Evolutionary conservation across 2,888 invertebrate genomes (phyloP).

Genomic region (Ferdinandea cuprea): DNA sequence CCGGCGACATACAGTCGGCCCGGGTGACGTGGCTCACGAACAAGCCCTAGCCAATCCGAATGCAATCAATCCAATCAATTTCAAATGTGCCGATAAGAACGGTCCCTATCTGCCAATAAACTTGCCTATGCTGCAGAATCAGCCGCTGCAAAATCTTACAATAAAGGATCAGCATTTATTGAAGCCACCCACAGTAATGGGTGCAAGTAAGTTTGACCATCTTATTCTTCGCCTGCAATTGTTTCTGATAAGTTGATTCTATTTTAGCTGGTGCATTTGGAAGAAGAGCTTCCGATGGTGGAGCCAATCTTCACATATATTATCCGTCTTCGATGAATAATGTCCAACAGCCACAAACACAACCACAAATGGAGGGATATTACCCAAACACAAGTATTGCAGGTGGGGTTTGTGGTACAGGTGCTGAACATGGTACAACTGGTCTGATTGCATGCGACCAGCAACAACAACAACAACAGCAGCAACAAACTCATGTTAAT

Average conservation of each 20-base stretch:
- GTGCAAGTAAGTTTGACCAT: slow-evolving; percentile 86
- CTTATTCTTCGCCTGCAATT: not conserved
- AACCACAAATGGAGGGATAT: slow-evolving; percentile 77
- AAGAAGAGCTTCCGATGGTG: slow-evolving; percentile 96
- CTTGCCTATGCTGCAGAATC: slow-evolving; percentile 92
- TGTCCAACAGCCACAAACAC: slow-evolving; percentile 79
- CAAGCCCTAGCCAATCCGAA: slow-evolving; percentile 86
- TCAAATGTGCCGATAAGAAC: slow-evolving; percentile 80
- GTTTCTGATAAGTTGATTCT: slow-evolving; percentile 5
- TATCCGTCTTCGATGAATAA: slow-evolving; percentile 84
- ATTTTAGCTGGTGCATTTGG: slow-evolving; percentile 90
- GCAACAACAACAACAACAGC: slow-evolving; percentile 76
- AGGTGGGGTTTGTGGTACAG: slow-evolving; percentile 63
- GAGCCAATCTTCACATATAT: slow-evolving; percentile 93
- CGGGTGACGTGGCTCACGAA: slow-evolving; percentile 94
- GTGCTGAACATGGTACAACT: slow-evolving; percentile 72
- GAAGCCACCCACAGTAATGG: slow-evolving; percentile 96
- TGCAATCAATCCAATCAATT: slow-evolving; percentile 80
- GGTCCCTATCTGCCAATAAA: slow-evolving; percentile 91
- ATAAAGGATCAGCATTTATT: slow-evolving; percentile 96
- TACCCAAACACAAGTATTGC: slow-evolving; percentile 76
- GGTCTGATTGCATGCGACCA: slow-evolving; percentile 57
- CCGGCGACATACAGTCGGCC: slow-evolving; percentile 95
- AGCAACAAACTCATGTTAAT: slow-evolving; percentile 55
- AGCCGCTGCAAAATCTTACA: slow-evolving; percentile 92